Percentiles rank a stretch among this genome's conserved stretches.
Evolutionary conservation across 2,888 invertebrate genomes (phyloP).

Genomic region (Villa cingulata): DNA sequence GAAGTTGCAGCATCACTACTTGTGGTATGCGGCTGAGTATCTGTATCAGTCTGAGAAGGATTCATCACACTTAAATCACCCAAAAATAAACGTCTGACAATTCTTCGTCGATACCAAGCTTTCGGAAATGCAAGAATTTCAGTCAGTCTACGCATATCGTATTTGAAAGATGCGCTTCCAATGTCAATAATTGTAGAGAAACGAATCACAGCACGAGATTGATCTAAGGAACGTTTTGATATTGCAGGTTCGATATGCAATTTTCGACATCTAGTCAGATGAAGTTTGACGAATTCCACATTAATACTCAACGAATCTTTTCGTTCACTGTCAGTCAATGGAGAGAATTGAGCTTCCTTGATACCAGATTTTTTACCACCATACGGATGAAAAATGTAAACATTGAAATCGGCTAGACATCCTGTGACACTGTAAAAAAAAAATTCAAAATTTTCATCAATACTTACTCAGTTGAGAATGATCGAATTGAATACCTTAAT

Average conservation of each 20-base stretch:
- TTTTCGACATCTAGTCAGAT: conserved; percentile 81
- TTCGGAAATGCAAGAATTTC: conserved; percentile 97
- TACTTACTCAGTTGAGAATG: background rate
- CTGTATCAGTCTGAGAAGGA: background rate
- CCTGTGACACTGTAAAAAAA: conserved; percentile 73
- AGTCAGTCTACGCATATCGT: conserved; percentile 92
- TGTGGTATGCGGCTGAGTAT: conserved; percentile 16
- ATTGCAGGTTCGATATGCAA: conserved; percentile 53
- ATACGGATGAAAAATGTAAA: conserved; percentile 97
- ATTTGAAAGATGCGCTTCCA: conserved; percentile 92
- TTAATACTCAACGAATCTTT: conserved; percentile 93
- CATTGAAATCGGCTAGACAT: conserved; percentile 90
- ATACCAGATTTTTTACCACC: conserved; percentile 72
- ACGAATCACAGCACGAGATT: conserved; percentile 74
- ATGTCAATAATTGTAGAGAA: conserved; percentile 92
- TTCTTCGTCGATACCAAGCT: conserved; percentile 93
- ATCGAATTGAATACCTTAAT: conserved; percentile 20
- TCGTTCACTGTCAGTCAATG: conserved; percentile 72
- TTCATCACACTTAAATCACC: conserved; percentile 69
- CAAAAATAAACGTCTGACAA: conserved; percentile 81
- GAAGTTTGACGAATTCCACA: conserved; percentile 94
- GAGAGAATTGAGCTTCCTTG: conserved; percentile 76
- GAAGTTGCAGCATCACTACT: conserved; percentile 19
- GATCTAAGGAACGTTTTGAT: conserved; percentile 40
- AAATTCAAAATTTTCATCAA: background rate